Base-by-base conservation (phyloP, 1,140 invertebrate genomes). In the Scaptomyza graminum region DNA sequence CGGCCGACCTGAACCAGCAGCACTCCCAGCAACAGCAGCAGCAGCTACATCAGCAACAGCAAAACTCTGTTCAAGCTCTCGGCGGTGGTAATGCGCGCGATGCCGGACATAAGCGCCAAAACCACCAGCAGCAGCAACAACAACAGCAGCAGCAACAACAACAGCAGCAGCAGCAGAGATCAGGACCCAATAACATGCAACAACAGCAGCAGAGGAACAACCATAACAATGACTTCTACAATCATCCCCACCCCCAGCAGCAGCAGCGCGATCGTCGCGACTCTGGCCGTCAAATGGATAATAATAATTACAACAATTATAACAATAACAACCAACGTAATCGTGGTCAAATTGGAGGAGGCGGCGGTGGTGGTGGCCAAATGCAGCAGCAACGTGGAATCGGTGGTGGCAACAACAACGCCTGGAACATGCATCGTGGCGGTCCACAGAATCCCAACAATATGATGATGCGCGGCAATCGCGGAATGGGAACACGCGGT, bases 1-100 rank as follows among this genome's bases (percentile, higher is more conserved):
- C 96, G 4, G 94, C 95, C 63, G 97, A 98, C 91, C 95, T 97
- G 90, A 94, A 95, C 65, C 95, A 95, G 54, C 96, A 98, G 92
- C 94, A 94, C 79, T 91, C 84, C 84, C 88, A 92, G 65, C 87
- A 89, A 34, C 72, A 79, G 34, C 72, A 79, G 34, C 72, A 79
- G 63, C 92, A 70, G 16, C 55, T 50, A 39, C 43, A 39, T 12
- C 49, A 67, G 18, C 65, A 74, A n/a, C 69, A 71, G 59, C 90
- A 76, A 41, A 76, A 84, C 71, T 46, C 74, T 44, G 65, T 47
- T 25, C 78, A 92, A 73, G 69, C 85, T 77, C 85, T 74, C 13
- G 72, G 74, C 52, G 82, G 74, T 75, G 90, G 82, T 37, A 90
- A 87, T 68, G 72, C 74, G 56, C 90, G 82, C 77, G 76, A 92